phyloP scores from a whole-genome alignment of 2,113 vertebrate species.

The Perca flavescens region DNA sequence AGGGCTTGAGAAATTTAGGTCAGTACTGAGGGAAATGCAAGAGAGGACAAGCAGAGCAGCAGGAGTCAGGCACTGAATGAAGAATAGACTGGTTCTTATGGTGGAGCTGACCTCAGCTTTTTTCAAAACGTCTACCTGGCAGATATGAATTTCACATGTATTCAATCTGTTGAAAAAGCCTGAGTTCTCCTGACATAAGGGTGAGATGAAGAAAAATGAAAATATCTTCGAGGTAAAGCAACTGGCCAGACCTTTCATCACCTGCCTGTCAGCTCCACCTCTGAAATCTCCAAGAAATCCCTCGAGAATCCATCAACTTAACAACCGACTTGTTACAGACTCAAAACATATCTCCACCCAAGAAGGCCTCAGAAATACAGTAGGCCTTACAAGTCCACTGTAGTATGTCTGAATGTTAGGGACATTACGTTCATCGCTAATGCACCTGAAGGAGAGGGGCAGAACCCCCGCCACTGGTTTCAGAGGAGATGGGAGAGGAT shows the following conservation, averaged over 20 bases:
- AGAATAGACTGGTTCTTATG: constrained; percentile 68
- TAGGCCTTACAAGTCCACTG: constrained; percentile 19
- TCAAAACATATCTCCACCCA: constrained; percentile 48
- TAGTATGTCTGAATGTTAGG: constrained; percentile 1
- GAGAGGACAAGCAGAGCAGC: constrained; percentile 70
- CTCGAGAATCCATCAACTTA: constrained; percentile 57
- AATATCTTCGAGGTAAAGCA: constrained; percentile 57
- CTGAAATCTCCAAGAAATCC: constrained; percentile 28
- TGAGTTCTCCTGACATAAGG: constrained; percentile 35
- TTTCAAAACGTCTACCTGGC: constrained; percentile 57
- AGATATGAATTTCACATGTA: constrained; percentile 56
- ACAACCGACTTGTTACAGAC: constrained; percentile 47
- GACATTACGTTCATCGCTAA: constrained; percentile 5
- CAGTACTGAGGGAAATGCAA: constrained; percentile 66
- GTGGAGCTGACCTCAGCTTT: constrained; percentile 67
- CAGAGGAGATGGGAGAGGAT: constrained; percentile 19
- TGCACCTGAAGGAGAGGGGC: constrained; percentile 5
- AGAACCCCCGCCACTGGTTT: constrained; percentile 39
- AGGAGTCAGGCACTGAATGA: constrained; percentile 70
- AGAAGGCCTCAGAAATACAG: constrained; percentile 25
- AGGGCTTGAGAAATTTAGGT: constrained; percentile 76
- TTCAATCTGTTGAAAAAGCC: constrained; percentile 43
- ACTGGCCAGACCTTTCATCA: constrained; percentile 60
- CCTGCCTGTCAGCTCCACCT: constrained; percentile 58
- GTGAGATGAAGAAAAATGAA: constrained; percentile 61